Evolutionary conservation across 64 coral and sea anemone genomes (phyloP), one percentile per base, ranked within the genome.

Genomic region (Catalaphyllia jardinei): DNA sequence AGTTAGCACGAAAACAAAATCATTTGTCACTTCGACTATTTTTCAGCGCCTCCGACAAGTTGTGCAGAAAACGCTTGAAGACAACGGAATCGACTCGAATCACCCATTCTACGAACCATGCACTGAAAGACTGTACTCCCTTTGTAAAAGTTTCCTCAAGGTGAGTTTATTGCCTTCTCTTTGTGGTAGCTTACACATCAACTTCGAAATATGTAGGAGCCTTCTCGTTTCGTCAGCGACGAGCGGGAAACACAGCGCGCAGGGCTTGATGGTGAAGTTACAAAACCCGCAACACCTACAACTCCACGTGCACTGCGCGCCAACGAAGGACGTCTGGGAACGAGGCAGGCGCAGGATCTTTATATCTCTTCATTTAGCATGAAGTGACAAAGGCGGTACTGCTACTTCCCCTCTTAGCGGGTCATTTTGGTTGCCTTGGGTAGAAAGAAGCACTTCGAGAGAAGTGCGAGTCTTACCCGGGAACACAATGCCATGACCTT

Each of bases 101-200:
- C 57, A 92, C 49, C 7, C 28, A 3, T 76, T 67, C 29, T 79
- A 72, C 63, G 8, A 84, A 79, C 55, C 90, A 28, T 92, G 90
- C 74, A 22, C 90, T 17, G 90, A 87, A 12, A 71, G 90, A 25
- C 33, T 92, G 16, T 92, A 92, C 20, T 79, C 29, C 28, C 83
- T 92, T 42, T 87, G 76, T 39, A 92, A 92, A 77, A 92, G 90
- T 38, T 92, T 92, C 86, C 54, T 92, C 0, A 92, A 92, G 90
- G 90, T 92, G 4, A 76, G 60, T n/a, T 28, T 14, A 22, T 9
- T 19, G 1, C n/a, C 18, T 4, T 13, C 15, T 17, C 13, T 63
- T 24, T 57, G 33, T 57, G 54, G 54, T 57, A 57, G 10, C 54
- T 7, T 16, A 7, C 54, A 15, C 1, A 15, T 57, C 12, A 13